A percentile compares a stretch with the other conserved stretches of the same genome.
These are phyloP conservation scores for Papilio dardanus DNA, from an alignment of 1,140 invertebrate species.

Conservation along the genomic window DNA sequence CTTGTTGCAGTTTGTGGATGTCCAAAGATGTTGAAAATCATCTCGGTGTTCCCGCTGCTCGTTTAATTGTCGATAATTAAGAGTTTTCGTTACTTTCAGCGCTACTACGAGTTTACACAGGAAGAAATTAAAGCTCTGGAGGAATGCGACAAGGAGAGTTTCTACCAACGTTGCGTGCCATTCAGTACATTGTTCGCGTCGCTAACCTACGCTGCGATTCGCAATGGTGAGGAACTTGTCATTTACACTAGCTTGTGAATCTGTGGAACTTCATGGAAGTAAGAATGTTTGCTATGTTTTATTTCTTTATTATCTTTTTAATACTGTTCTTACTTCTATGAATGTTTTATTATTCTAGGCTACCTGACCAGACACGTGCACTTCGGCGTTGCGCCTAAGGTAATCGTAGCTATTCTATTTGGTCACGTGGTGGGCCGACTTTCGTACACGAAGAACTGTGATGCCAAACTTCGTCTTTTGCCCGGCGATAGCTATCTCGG, in stretches of 20 bases:
- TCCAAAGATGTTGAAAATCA: too few relatives aligned
- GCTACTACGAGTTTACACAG: constrained; percentile 73
- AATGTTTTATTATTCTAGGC: constrained; percentile 75
- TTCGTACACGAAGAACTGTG: constrained; percentile 57
- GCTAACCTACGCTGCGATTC: constrained; percentile 64
- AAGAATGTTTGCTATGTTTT: constrained; percentile 50
- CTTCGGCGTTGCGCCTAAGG: constrained; percentile 66
- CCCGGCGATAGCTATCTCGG: constrained; percentile 61
- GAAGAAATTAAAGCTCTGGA: constrained; percentile 75
- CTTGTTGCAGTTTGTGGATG: too few relatives aligned
- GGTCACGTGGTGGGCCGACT: constrained; percentile 63
- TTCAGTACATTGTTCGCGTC: constrained; percentile 65
- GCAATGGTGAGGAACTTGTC: constrained; percentile 53
- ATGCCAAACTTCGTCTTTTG: constrained; percentile 56
- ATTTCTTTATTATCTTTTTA: constrained; percentile 30
- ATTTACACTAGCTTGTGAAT: constrained; percentile 20
- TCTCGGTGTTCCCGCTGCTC: too few relatives aligned
- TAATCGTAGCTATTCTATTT: constrained; percentile 52
- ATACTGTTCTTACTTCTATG: constrained; percentile 73
- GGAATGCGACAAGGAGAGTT: constrained; percentile 76
- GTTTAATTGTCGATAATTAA: not conserved
- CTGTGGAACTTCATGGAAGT: constrained; percentile 73
- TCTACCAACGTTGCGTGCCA: constrained; percentile 71
- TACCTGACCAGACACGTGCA: constrained; percentile 56
- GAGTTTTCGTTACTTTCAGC: constrained; percentile 49